A percentile compares a stretch with the other conserved stretches of the same genome.
phyloP scores from a whole-genome alignment of 2,113 vertebrate genomes.

The Lophochroa leadbeateri region DNA sequence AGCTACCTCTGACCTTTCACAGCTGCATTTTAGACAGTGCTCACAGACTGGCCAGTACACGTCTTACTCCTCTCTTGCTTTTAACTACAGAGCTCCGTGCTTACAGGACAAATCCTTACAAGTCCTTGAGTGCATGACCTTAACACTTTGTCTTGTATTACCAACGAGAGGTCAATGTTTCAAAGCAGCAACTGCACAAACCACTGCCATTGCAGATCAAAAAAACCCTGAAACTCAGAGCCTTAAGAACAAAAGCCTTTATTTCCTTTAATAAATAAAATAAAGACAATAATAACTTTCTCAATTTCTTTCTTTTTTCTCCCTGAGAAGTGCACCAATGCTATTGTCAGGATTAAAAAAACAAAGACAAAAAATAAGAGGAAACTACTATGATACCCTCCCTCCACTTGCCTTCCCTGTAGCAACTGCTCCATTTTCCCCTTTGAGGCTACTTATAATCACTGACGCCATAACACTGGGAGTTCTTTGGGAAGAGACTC shows the following conservation, averaged over 20 bases:
- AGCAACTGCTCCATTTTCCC: not conserved
- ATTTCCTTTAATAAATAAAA: not conserved
- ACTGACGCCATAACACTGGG: not conserved
- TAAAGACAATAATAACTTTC: rapidly evolving
- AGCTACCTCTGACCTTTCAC: not conserved
- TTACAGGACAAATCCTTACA: not conserved
- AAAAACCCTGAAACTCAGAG: not conserved
- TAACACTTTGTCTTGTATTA: not conserved
- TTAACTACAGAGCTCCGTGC: not conserved
- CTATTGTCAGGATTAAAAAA: not conserved
- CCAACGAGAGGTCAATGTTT: not conserved
- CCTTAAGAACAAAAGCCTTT: not conserved
- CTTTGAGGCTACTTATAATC: not conserved
- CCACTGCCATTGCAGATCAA: not conserved
- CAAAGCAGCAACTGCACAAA: not conserved
- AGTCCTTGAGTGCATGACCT: not conserved
- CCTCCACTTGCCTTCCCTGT: not conserved
- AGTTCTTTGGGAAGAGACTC: not conserved
- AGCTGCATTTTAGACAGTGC: not conserved
- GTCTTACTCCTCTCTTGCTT: not conserved
- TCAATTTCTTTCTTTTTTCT: not conserved
- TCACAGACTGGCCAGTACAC: rapidly evolving
- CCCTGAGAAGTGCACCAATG: not conserved
- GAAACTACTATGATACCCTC: not conserved
- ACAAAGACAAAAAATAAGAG: not conserved